Percentiles rank a stretch among this genome's conserved stretches.
These are phyloP conservation scores for Nipponacmea schrenckii DNA, from an alignment of 2,888 invertebrate species.

Conservation along the genomic window DNA sequence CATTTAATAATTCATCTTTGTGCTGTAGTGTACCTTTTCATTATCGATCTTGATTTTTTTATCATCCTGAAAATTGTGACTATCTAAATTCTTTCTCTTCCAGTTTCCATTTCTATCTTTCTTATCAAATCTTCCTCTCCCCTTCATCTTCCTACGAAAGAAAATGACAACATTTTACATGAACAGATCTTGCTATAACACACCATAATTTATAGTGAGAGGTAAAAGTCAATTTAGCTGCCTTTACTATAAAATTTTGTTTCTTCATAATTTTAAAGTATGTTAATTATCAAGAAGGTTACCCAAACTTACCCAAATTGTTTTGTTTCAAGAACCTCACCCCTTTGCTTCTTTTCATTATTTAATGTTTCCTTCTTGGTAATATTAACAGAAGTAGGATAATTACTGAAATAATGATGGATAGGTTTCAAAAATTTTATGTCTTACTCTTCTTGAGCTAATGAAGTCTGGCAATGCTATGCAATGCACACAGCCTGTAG, in stretches of 20 bases:
- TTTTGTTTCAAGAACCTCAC: constrained; percentile 73
- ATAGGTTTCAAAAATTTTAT: no score
- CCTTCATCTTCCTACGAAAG: constrained; percentile 10
- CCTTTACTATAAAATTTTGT: no score
- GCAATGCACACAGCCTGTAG: no score
- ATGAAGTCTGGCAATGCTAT: no score
- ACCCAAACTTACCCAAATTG: constrained; percentile 50
- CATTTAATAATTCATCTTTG: constrained; percentile 9
- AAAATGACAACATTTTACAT: no score
- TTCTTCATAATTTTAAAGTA: no score
- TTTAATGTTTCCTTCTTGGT: constrained; percentile 74
- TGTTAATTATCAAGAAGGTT: no score
- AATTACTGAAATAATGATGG: constrained; percentile 71
- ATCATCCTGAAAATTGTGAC: background rate
- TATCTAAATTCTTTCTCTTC: background rate
- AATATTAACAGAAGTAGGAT: constrained; percentile 79
- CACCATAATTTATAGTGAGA: no score
- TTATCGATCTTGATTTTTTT: constrained; percentile 11
- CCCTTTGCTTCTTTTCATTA: constrained; percentile 78
- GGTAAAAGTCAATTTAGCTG: no score
- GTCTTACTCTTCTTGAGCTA: no score
- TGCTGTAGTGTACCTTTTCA: background rate
- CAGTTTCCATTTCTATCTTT: constrained; percentile 12
- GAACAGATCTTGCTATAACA: no score
- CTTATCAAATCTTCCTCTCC: background rate